Percentiles rank a stretch among this genome's conserved stretches.
Conservation (phyloP, 2,888 invertebrate genomes). For the Aquatica leii region DNA sequence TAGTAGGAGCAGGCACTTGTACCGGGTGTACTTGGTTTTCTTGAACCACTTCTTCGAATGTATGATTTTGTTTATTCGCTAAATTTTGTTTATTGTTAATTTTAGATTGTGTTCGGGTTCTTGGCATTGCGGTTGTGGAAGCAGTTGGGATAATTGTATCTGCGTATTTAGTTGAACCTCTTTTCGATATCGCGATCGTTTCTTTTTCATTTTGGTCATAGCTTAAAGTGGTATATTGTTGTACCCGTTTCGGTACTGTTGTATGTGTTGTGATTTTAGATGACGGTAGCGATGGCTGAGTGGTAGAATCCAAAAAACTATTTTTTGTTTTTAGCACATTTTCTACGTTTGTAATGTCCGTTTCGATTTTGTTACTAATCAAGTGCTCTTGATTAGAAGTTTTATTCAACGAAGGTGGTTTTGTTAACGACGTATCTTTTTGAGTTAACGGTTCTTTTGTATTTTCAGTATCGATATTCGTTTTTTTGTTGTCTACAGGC, state of each 20-base stretch:
- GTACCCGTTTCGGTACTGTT: slow-evolving; percentile 31
- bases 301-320: slow-evolving; percentile 17
- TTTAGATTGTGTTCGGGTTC: background rate
- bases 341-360: slow-evolving; percentile 46
- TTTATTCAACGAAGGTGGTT: slow-evolving; percentile 38
- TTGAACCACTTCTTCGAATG: slow-evolving; percentile 48
- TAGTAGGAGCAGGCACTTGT: slow-evolving; percentile 40
- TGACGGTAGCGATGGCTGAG: slow-evolving; percentile 14
- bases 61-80: slow-evolving; percentile 42
- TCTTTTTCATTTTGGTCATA: slow-evolving; percentile 52
- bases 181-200: slow-evolving; percentile 62
- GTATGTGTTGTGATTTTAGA: slow-evolving; percentile 25
- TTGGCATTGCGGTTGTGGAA: slow-evolving; percentile 42
- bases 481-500: slow-evolving; percentile 8
- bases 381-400: slow-evolving; percentile 42
- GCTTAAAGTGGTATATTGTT: slow-evolving; percentile 18
- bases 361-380: slow-evolving; percentile 56
- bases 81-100: slow-evolving; percentile 13
- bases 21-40: slow-evolving; percentile 53
- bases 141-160: slow-evolving; percentile 40
- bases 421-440: slow-evolving; percentile 30
- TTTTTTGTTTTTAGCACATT: slow-evolving; percentile 17
- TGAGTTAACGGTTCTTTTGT: slow-evolving; percentile 11
- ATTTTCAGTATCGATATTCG: slow-evolving; percentile 9
- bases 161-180: slow-evolving; percentile 63